phyloP scores from a whole-genome alignment of 2,113 vertebrate species.

The Heterotis niloticus region DNA sequence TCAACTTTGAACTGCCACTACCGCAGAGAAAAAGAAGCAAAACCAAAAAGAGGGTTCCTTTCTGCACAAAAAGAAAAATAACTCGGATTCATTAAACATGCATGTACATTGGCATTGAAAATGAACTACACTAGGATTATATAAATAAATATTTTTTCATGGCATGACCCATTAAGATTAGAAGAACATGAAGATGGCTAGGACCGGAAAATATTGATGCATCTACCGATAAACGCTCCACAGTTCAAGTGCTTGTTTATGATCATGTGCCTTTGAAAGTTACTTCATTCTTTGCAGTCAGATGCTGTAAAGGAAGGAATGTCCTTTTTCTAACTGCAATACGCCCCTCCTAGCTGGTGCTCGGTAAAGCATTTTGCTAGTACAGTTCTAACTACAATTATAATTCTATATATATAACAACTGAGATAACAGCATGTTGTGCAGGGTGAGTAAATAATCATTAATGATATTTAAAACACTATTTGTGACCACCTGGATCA shows the following conservation, averaged over 20 bases:
- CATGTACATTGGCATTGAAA: neutral
- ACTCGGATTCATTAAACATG: slow-evolving; percentile 14
- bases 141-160: neutral
- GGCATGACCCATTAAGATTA: too few species aligned
- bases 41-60: neutral
- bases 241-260: neutral
- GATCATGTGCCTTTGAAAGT: neutral
- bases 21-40: neutral
- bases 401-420: too few species aligned
- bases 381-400: too few species aligned
- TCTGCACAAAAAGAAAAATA: slow-evolving; percentile 2
- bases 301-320: neutral
- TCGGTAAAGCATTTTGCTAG: too few species aligned
- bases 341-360: neutral
- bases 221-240: neutral
- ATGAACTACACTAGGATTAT: neutral
- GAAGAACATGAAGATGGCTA: neutral
- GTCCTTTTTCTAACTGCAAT: slow-evolving; percentile 9
- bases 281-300: neutral
- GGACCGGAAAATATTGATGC: neutral
- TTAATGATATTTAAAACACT: too few species aligned
- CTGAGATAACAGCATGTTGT: too few species aligned
- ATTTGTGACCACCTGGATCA: too few species aligned
- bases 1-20: neutral
- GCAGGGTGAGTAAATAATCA: too few species aligned